These are phyloP conservation scores for Enteromius viviparus DNA, from an alignment of 2,797 vertebrate species.

Conservation along the genomic window DNA sequence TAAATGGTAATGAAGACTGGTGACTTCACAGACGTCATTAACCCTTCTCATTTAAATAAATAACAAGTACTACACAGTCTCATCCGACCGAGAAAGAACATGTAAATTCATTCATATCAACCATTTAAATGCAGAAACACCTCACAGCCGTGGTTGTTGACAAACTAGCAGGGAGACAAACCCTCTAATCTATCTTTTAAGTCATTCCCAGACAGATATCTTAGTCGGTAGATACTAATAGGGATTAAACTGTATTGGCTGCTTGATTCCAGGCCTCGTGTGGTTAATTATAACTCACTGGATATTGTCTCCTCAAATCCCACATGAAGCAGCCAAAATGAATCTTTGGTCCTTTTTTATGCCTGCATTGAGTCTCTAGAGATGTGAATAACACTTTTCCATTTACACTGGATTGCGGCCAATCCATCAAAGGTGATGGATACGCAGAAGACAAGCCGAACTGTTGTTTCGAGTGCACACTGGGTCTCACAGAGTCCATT, in stretches of 20 bases:
- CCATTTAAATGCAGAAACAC: constrained; percentile 2
- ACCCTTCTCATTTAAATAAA: constrained; percentile 61
- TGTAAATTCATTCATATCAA: neutral
- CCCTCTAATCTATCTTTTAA: neutral
- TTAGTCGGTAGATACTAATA: constrained; percentile 16
- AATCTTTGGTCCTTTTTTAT: constrained; percentile 15
- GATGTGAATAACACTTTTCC: constrained; percentile 17
- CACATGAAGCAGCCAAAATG: constrained; percentile 18
- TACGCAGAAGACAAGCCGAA: constrained; percentile 1
- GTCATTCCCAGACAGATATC: constrained; percentile 15
- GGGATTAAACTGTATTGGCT: constrained; percentile 24
- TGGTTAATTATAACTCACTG: constrained; percentile 35
- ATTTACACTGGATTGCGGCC: constrained; percentile 23
- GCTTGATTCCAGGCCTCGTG: constrained; percentile 26
- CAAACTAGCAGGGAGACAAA: constrained; percentile 5
- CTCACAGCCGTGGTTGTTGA: neutral
- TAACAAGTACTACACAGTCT: constrained; percentile 44
- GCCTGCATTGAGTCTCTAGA: constrained; percentile 12
- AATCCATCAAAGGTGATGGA: constrained; percentile 7
- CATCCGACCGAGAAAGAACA: constrained; percentile 2
- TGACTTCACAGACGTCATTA: constrained; percentile 56
- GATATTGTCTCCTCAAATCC: constrained; percentile 32
- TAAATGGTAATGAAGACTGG: constrained; percentile 63
- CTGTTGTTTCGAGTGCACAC: neutral
- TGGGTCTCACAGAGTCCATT: constrained; percentile 20